Evolutionary conservation across 2,113 vertebrate genomes (phyloP).

Genomic region (Hypocryptadius cinnamomeus): DNA sequence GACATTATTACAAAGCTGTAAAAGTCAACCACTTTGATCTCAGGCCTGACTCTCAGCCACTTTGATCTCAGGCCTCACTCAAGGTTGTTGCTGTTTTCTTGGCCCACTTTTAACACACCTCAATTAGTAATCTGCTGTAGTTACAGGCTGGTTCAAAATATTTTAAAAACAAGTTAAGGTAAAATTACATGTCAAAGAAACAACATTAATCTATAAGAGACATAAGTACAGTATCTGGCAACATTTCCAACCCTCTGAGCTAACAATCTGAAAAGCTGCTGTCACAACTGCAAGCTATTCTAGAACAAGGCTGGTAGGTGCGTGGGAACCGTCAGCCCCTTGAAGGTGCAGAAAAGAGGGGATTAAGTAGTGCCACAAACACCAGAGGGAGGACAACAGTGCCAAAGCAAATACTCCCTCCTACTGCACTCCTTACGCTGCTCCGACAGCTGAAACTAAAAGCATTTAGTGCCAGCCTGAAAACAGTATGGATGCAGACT

Average conservation of each 20-base stretch:
- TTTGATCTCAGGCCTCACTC: slow-evolving; percentile 15
- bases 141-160: neutral
- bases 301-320: neutral
- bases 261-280: neutral
- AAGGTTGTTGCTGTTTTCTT: neutral
- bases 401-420: neutral
- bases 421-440: neutral
- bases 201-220: neutral
- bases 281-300: neutral
- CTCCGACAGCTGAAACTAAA: neutral
- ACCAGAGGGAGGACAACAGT: neutral
- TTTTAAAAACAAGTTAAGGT: neutral
- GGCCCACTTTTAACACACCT: neutral
- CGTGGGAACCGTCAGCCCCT: neutral
- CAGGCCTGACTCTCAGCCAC: neutral
- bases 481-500: neutral
- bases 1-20: slow-evolving; percentile 19
- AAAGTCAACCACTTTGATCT: slow-evolving; percentile 32
- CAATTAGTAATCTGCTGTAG: neutral
- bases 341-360: neutral
- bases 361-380: neutral
- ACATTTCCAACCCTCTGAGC: neutral
- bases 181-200: neutral
- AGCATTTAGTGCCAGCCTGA: neutral
- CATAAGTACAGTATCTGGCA: neutral